Conservation (phyloP, 2,888 invertebrate species). For the Orthosia cruda region DNA sequence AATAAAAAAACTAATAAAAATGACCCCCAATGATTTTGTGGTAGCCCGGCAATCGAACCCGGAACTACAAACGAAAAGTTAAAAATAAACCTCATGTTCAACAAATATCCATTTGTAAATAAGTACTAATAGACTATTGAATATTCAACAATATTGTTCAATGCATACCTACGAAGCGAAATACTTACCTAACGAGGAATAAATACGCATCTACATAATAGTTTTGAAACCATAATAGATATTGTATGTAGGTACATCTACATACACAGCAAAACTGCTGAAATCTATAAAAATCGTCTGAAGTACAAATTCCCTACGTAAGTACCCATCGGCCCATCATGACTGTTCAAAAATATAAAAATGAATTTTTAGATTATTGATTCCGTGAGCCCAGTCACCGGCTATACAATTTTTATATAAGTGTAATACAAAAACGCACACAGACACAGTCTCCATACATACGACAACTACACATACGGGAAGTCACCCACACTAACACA, state of each 20-base stretch:
- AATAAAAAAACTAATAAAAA: not conserved
- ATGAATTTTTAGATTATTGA: constrained; percentile 89
- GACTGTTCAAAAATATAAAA: constrained; percentile 82
- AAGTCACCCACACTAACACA: constrained; percentile 84
- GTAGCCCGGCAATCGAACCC: constrained; percentile 36
- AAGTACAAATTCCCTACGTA: constrained; percentile 33
- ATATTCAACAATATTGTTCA: constrained; percentile 55
- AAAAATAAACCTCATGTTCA: constrained; percentile 12
- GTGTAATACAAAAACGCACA: constrained; percentile 83
- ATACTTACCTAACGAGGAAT: constrained; percentile 51
- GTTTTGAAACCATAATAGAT: constrained; percentile 45
- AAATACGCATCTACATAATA: constrained; percentile 24
- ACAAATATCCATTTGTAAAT: constrained; percentile 16
- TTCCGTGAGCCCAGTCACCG: constrained; percentile 81
- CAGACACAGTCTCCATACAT: constrained; percentile 75
- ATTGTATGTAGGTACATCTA: not conserved
- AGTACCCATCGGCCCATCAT: constrained; percentile 60
- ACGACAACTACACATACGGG: constrained; percentile 88
- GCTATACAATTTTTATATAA: constrained; percentile 87
- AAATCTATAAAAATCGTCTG: constrained; percentile 10
- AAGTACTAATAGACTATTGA: constrained; percentile 27
- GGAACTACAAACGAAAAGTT: constrained; percentile 18
- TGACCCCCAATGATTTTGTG: not conserved
- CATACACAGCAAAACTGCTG: not conserved
- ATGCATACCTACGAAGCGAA: constrained; percentile 28